These are phyloP conservation scores for Endotricha flammealis DNA, from an alignment of 2,888 invertebrate genomes.

Conservation along the genomic window DNA sequence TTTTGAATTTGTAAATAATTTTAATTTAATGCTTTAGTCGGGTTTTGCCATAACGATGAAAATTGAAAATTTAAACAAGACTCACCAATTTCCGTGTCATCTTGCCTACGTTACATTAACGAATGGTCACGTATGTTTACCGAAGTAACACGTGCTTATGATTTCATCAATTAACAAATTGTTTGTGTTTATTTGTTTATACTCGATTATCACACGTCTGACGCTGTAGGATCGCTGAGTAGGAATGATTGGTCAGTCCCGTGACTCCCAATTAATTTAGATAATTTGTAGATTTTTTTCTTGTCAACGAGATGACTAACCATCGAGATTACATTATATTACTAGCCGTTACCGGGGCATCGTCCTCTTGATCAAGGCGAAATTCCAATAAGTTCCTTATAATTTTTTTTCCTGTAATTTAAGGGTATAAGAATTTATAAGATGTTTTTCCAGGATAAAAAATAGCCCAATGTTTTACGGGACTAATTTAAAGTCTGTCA, in stretches of 20 bases:
- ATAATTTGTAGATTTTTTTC: background rate
- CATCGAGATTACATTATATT: too few relatives aligned
- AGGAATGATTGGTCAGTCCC: slow-evolving; percentile 2
- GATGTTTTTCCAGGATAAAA: too few relatives aligned
- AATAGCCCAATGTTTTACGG: too few relatives aligned
- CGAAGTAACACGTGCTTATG: slow-evolving; percentile 5
- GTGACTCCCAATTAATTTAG: slow-evolving; percentile 5
- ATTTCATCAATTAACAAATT: slow-evolving; percentile 4
- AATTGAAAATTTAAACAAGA: slow-evolving; percentile 1
- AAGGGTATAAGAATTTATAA: too few relatives aligned
- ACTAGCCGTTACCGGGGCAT: too few relatives aligned
- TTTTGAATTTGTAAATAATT: too few relatives aligned
- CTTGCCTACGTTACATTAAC: slow-evolving; percentile 14
- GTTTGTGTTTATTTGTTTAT: slow-evolving; percentile 5
- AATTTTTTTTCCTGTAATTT: too few relatives aligned
- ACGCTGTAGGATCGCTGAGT: slow-evolving; percentile 1
- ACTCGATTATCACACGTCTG: slow-evolving; percentile 7
- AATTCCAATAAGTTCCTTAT: too few relatives aligned
- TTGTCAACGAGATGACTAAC: slow-evolving; percentile 2
- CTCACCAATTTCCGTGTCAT: slow-evolving; percentile 23
- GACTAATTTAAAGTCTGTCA: too few relatives aligned
- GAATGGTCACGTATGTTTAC: slow-evolving; percentile 8
- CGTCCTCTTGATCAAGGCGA: too few relatives aligned
- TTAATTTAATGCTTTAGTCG: too few relatives aligned
- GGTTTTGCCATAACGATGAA: too few relatives aligned